phyloP scores from a whole-genome alignment of 2,113 vertebrate genomes.

The Jacana jacana region DNA sequence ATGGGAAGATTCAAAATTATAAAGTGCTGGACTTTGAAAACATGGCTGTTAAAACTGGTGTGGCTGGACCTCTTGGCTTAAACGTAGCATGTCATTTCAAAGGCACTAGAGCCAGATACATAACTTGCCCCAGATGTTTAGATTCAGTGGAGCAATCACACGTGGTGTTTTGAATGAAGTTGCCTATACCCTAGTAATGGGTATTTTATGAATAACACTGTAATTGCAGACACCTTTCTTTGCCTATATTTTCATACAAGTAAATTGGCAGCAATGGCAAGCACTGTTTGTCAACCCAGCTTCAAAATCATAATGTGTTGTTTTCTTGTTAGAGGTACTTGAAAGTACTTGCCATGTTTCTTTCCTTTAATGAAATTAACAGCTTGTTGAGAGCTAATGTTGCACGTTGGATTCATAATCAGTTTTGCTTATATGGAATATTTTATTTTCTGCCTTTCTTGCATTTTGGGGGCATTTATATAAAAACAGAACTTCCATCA shows the following conservation, averaged over 20 bases:
- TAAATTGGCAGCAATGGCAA: neutral
- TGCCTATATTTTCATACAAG: neutral
- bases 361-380: slow-evolving; percentile 3
- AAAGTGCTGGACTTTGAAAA: neutral
- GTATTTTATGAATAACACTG: neutral
- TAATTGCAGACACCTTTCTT: neutral
- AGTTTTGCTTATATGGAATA: neutral
- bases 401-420: neutral
- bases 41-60: slow-evolving; percentile 13
- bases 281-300: neutral
- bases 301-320: neutral
- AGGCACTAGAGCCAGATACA: slow-evolving; percentile 2
- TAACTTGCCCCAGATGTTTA: slow-evolving; percentile 53
- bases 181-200: neutral
- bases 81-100: slow-evolving; percentile 11
- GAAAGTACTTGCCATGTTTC: neutral
- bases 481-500: slow-evolving; percentile 26
- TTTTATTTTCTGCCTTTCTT: slow-evolving; percentile 15
- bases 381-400: slow-evolving; percentile 8
- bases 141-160: neutral
- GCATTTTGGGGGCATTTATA: neutral
- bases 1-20: neutral
- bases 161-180: neutral
- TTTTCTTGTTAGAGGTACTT: neutral
- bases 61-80: slow-evolving; percentile 3